These are phyloP conservation scores for Adelges cooleyi DNA, from an alignment of 1,140 invertebrate species.

Conservation along the genomic window DNA sequence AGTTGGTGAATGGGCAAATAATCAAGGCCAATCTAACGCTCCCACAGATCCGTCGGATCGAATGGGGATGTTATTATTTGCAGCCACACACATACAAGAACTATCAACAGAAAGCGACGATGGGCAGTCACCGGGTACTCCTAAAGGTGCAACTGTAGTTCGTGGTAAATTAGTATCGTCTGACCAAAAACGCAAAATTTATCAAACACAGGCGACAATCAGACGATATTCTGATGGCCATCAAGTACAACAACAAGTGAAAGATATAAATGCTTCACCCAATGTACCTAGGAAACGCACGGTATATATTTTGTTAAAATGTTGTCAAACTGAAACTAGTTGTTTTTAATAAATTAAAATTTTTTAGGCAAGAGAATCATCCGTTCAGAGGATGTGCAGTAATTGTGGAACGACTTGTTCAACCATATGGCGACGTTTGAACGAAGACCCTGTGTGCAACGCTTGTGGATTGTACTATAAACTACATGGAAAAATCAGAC, in stretches of 20 bases:
- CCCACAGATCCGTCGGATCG: constrained; percentile 19
- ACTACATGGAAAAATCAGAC: constrained; percentile 28
- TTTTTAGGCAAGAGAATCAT: constrained; percentile 4
- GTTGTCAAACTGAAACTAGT: no score
- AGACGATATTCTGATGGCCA: constrained; percentile 5
- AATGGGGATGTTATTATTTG: constrained; percentile 16
- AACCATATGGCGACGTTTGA: constrained; percentile 28
- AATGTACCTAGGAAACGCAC: constrained; percentile 11
- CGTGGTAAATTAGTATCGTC: constrained; percentile 14
- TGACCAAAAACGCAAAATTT: constrained; percentile 9
- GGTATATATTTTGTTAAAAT: neutral
- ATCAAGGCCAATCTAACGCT: constrained; percentile 15
- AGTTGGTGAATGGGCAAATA: constrained; percentile 21
- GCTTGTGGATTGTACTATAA: constrained; percentile 30
- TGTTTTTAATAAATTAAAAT: no score
- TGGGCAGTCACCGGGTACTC: neutral
- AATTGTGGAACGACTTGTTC: constrained; percentile 25
- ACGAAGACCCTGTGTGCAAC: constrained; percentile 28
- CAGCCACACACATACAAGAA: constrained; percentile 19
- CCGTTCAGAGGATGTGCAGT: constrained; percentile 27
- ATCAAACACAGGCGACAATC: constrained; percentile 17
- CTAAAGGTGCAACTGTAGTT: constrained; percentile 10
- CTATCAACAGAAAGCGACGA: constrained; percentile 13
- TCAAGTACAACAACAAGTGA: constrained; percentile 5
- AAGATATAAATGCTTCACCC: constrained; percentile 21